phyloP scores from a whole-genome alignment of 1,140 invertebrate species.

The Solen grandis region DNA sequence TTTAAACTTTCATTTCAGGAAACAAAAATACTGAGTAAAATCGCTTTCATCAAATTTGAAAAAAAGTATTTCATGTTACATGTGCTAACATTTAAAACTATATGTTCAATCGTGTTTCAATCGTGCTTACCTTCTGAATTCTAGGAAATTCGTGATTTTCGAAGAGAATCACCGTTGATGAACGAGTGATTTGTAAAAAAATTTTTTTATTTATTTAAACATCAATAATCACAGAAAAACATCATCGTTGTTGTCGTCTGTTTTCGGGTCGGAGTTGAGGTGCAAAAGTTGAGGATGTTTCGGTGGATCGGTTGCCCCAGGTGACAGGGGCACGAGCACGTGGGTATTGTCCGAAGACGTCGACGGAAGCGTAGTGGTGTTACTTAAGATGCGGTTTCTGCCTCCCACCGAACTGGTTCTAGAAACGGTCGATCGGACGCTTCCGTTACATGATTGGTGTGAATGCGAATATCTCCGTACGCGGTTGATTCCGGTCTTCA shows the following conservation, averaged over 20 bases:
- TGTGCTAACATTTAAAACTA: too few species aligned
- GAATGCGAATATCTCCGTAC: constrained; percentile 3
- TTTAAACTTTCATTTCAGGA: too few species aligned
- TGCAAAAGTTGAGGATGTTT: neutral
- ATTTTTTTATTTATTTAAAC: too few species aligned
- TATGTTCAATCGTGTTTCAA: too few species aligned
- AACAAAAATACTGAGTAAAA: too few species aligned
- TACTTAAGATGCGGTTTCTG: constrained; percentile 36
- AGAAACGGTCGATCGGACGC: neutral
- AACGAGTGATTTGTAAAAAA: too few species aligned
- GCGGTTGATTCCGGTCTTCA: neutral
- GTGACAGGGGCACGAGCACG: neutral
- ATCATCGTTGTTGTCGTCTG: constrained; percentile 7
- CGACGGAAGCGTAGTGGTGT: constrained; percentile 28
- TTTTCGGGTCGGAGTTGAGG: neutral
- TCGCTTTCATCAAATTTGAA: too few species aligned
- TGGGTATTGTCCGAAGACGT: constrained; percentile 29
- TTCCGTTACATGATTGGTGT: neutral
- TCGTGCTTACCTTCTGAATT: too few species aligned
- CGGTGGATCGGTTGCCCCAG: neutral
- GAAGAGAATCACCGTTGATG: too few species aligned
- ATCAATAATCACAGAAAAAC: constrained; percentile 5
- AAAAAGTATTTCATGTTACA: too few species aligned
- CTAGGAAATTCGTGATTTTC: too few species aligned
- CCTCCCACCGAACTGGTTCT: constrained; percentile 15